Base-by-base conservation (phyloP, 2,113 vertebrate genomes). In the Pogonocichla stellata region DNA sequence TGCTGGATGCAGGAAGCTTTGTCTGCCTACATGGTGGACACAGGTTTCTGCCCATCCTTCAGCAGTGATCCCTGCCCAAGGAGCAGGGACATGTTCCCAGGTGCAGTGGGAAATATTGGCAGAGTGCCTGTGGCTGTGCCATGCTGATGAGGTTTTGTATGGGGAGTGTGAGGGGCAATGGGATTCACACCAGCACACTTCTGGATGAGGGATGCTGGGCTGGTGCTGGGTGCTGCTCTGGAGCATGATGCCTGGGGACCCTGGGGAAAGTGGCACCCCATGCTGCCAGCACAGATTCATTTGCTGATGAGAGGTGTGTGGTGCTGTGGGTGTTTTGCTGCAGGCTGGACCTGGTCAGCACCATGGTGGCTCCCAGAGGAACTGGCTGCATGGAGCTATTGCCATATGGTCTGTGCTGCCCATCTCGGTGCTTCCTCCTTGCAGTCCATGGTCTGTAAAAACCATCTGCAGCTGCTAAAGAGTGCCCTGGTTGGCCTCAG, bases 191-290 rank as follows among this genome's bases (percentile, higher is more conserved):
- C 20, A 50, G 61, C n/a, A 73, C 22, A 38, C 1, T 4, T 47
- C 24, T 75, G 80, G 16, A 13, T 36, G 57, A 75, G 29, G 24
- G 12, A 17, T 28, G 2, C 10, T 33, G 45, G 19, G 57, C 34
- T 79, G 43, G 12, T 56, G 60, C 38, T 6, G 11, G 19, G 8
- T 58, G 19, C 51, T 90, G 70, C 0, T 0, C 28, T 2, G 10
- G 65, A 47, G 7, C 9, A 0, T 0, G 2, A 19, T 38, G 12
- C 38, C 15, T 0, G 0, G 38, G 15, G 2, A 1, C 33, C 38
- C 15, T 65, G 31, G 11, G 28, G 29, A 69, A 48, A 8, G 6
- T 14, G 11, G 5, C 77, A 22, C 3, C 51, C 33, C 5, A 1
- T 62, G 47, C n/a, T 78, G 56, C n/a, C 45, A 48, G 57, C 78